Evolutionary conservation across 2,113 vertebrate species (phyloP), one percentile per base, ranked within the genome.

Genomic region (Sardina pilchardus): DNA sequence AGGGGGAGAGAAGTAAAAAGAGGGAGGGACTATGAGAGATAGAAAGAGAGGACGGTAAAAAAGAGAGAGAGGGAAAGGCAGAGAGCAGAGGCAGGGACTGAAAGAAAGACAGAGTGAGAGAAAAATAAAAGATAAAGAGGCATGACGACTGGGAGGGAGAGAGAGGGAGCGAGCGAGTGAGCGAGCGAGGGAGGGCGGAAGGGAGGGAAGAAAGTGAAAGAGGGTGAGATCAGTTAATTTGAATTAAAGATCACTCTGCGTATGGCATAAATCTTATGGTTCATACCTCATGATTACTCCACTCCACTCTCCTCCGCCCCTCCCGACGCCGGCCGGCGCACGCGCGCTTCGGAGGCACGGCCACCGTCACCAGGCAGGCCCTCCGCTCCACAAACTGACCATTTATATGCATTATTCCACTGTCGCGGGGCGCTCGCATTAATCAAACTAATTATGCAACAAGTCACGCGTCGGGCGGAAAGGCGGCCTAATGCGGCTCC

Each of bases 361-460:
- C 4, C 53, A 19, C 53, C 24, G 53, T 24, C 53, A 59, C 21
- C 53, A 59, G 53, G 53, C n/a, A n/a, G n/a, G n/a, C n/a, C 53
- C 53, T 24, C 53, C 21, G 21, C 21, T 36, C 30, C 71, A 78
- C 71, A 34, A 78, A 78, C 71, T 78, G 71, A 78, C 26, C 71
- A 90, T 90, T 90, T 90, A 90, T 90, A 87, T 88, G 86, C 87
- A 90, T 90, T 91, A 86, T 81, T 80, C 84, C 43, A 7, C 81
- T 21, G 82, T 26, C 86, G 9, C 12, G 86, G 84, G 88, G 85
- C 81, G 82, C 56, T 90, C 92, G 91, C 90, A 95, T 94, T 93
- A 92, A 92, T 94, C 89, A 91, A 93, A 90, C 85, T 90, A 90
- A 94, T 92, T 92, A 90, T 90, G 91, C 88, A 90, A 85, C 90